phyloP scores from a whole-genome alignment of 2,113 vertebrate species.

The Ranitomeya variabilis region DNA sequence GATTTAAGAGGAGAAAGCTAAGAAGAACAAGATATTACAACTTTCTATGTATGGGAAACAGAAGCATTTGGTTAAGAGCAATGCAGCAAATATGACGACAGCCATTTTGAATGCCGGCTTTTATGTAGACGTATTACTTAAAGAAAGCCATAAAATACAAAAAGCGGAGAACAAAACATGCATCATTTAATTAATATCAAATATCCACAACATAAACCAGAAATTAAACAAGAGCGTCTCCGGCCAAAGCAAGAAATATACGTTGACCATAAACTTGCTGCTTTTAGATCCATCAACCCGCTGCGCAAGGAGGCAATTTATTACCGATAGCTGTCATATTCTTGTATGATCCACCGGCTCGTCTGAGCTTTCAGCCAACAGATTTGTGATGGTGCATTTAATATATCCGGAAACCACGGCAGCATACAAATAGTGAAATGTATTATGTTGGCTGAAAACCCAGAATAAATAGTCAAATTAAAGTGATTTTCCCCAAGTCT shows the following conservation, averaged over 20 bases:
- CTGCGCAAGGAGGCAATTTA: neutral
- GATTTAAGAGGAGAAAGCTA: neutral
- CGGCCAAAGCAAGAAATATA: neutral
- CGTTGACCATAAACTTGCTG: neutral
- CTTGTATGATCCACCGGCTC: neutral
- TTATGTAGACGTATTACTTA: constrained; percentile 3
- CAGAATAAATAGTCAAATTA: constrained; percentile 20
- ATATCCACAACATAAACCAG: constrained; percentile 13
- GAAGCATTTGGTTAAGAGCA: neutral
- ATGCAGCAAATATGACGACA: neutral
- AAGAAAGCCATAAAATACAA: neutral
- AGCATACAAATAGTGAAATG: constrained; percentile 7
- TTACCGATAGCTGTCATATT: constrained; percentile 10
- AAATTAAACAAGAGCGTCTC: neutral
- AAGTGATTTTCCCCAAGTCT: constrained; percentile 10
- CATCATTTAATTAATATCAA: constrained; percentile 22
- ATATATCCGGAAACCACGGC: constrained; percentile 5
- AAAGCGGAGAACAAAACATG: neutral
- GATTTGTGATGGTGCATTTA: constrained; percentile 37
- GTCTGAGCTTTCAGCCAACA: constrained; percentile 9
- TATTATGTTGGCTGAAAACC: constrained; percentile 13
- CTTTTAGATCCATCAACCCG: neutral
- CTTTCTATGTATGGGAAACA: neutral
- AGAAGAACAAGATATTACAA: neutral
- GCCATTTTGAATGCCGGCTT: neutral